Percentiles rank a stretch among this genome's conserved stretches.
These are phyloP conservation scores for Pseudomyrmex gracilis DNA, from an alignment of 1,140 invertebrate species.

Conservation along the genomic window DNA sequence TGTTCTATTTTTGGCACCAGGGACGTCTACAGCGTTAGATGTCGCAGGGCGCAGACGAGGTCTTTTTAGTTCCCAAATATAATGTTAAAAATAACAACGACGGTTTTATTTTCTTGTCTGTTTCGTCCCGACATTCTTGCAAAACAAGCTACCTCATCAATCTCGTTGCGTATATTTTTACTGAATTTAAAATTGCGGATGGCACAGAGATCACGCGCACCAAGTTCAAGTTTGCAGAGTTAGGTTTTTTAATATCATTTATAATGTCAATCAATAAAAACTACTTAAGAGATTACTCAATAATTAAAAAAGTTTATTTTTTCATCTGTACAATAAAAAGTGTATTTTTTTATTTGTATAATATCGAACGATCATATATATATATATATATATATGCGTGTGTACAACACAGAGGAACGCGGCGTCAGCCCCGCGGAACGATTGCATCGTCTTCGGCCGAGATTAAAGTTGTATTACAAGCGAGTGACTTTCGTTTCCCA, in stretches of 20 bases:
- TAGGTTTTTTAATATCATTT: no score
- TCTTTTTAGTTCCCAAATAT: slow-evolving; percentile 35
- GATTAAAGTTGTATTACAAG: slow-evolving; percentile 46
- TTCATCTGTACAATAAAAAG: background rate
- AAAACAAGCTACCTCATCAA: background rate
- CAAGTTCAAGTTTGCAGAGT: no score
- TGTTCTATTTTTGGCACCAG: slow-evolving; percentile 70
- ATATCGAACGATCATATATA: background rate
- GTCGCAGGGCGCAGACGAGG: slow-evolving; percentile 17
- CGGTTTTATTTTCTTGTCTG: slow-evolving; percentile 3
- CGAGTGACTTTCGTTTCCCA: slow-evolving; percentile 32
- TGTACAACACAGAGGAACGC: background rate
- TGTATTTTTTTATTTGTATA: background rate
- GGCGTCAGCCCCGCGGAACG: slow-evolving; percentile 4
- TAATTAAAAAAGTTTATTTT: background rate
- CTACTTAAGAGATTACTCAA: background rate
- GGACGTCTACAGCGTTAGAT: slow-evolving; percentile 27
- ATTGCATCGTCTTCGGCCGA: slow-evolving; percentile 12
- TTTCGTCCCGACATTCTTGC: background rate
- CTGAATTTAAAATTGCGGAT: slow-evolving; percentile 1
- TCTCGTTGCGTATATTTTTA: slow-evolving; percentile 29
- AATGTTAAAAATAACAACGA: slow-evolving; percentile 61
- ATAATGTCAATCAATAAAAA: no score
- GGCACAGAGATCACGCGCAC: no score
- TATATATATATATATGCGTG: background rate